Base-by-base conservation (phyloP, 2,888 invertebrate species). In the Pandemis corylana region DNA sequence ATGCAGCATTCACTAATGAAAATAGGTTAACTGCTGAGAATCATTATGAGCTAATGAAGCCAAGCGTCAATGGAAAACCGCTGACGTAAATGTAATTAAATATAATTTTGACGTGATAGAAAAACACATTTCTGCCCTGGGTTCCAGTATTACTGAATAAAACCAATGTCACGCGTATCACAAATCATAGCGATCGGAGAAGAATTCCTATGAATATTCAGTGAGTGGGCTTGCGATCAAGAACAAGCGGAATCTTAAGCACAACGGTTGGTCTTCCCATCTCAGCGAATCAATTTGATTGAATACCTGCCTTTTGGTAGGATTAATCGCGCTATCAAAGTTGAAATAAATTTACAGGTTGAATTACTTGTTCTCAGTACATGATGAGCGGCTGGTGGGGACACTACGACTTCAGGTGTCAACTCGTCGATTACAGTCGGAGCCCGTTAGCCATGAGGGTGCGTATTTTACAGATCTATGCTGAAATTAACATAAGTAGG, bases 341-440 rank as follows among this genome's bases (percentile, higher is more conserved):
- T 59, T 59, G 20, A 28, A 28, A 42, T 12, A 64, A 67, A 68
- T 44, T 63, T 68, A 46, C 70, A 56, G 44, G 36, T 1, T 20
- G 53, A 51, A 6, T 75, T 76, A 78, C 82, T 81, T 83, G 70
- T 88, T 80, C 80, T 72, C 90, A 98, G 97, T 94, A 94, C 84
- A 88, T 96, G 87, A 95, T 93, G 89, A 94, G 96, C 80, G 98
- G 98, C 70, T 98, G 98, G 98, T 96, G 96, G 93, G 96, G 96
- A 78, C 96, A 96, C 72, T 98, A 98, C 90, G 97, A 97, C 89
- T 96, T 97, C 84, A 96, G 95, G 77, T 98, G 98, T 90, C 97
- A 98, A 91, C 97, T 98, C n/a, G 97, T 98, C 64, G 98, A 98
- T 89, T 98, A 97, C 84, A 97, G 98, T 3, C 92, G 95, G 68